A percentile compares a stretch with the other conserved stretches of the same genome.
phyloP scores from a whole-genome alignment of 1,140 invertebrate species.

The Forficula auricularia region DNA sequence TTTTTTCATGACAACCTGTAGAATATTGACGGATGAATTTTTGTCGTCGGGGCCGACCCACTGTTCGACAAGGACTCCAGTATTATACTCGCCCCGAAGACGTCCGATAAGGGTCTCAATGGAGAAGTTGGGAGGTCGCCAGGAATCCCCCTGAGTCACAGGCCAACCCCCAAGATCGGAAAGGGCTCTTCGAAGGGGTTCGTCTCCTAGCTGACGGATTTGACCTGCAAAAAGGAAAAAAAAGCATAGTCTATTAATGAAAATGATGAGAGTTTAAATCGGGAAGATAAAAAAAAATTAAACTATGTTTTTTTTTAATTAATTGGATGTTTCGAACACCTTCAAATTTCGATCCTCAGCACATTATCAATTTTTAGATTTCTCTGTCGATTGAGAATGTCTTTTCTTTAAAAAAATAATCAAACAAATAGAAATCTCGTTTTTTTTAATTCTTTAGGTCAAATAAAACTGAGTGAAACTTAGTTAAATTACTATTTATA shows the following conservation, averaged over 20 bases:
- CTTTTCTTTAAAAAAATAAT: no score
- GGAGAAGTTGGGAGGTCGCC: slow-evolving; percentile 36
- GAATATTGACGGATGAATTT: slow-evolving; percentile 66
- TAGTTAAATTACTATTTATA: no score
- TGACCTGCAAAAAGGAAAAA: slow-evolving; percentile 33
- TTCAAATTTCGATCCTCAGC: neutral
- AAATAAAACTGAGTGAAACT: no score
- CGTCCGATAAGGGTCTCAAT: slow-evolving; percentile 48
- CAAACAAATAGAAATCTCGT: no score
- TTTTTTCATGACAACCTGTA: slow-evolving; percentile 63
- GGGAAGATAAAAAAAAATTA: slow-evolving; percentile 3
- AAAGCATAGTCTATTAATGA: no score
- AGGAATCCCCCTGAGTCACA: slow-evolving; percentile 39
- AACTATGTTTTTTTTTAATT: neutral
- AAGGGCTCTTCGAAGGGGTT: slow-evolving; percentile 39
- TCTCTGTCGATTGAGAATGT: neutral
- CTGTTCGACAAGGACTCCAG: slow-evolving; percentile 55
- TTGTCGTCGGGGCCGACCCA: slow-evolving; percentile 75
- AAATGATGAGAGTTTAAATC: no score
- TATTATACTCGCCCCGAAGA: slow-evolving; percentile 50
- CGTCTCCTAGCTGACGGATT: slow-evolving; percentile 49
- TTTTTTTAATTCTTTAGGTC: no score
- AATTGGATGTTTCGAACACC: neutral
- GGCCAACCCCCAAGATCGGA: slow-evolving; percentile 57
- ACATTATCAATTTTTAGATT: neutral